Evolutionary conservation across 1,140 invertebrate genomes (phyloP).

Genomic region (Nebria ingens): DNA sequence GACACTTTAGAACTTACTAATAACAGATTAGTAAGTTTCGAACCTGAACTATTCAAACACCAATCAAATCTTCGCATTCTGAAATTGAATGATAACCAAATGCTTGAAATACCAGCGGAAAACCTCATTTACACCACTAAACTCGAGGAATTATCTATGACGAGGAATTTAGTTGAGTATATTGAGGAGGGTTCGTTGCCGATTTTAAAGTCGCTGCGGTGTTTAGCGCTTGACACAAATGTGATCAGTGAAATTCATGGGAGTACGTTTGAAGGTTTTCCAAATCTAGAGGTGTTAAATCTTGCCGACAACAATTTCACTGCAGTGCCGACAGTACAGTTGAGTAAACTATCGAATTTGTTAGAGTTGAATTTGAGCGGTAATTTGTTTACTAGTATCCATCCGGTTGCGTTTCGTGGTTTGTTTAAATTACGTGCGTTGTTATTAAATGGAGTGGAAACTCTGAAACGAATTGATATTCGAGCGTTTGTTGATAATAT

Average conservation of each 20-base stretch:
- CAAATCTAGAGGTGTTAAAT: conserved; percentile 58
- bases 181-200: conserved; percentile 56
- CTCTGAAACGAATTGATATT: conserved; percentile 54
- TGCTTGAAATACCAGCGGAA: conserved; percentile 58
- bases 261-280: conserved; percentile 55
- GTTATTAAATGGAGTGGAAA: conserved; percentile 54
- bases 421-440: conserved; percentile 65
- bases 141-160: conserved; percentile 56
- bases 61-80: conserved; percentile 57
- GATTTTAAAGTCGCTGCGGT: conserved; percentile 50
- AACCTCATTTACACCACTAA: conserved; percentile 53
- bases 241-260: conserved; percentile 56
- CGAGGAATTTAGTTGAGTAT: conserved; percentile 59
- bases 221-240: conserved; percentile 57
- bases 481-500: conserved; percentile 75
- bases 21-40: conserved; percentile 62
- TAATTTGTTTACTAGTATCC: conserved; percentile 59
- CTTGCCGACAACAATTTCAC: conserved; percentile 74
- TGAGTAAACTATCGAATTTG: conserved; percentile 64
- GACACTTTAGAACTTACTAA: conserved; percentile 62
- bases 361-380: conserved; percentile 60
- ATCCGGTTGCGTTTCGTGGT: conserved; percentile 66
- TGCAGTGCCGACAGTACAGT: conserved; percentile 57
- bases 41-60: conserved; percentile 56
- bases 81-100: conserved; percentile 61